Base-by-base conservation (phyloP, 1,140 invertebrate species). In the Drosophila auraria region DNA sequence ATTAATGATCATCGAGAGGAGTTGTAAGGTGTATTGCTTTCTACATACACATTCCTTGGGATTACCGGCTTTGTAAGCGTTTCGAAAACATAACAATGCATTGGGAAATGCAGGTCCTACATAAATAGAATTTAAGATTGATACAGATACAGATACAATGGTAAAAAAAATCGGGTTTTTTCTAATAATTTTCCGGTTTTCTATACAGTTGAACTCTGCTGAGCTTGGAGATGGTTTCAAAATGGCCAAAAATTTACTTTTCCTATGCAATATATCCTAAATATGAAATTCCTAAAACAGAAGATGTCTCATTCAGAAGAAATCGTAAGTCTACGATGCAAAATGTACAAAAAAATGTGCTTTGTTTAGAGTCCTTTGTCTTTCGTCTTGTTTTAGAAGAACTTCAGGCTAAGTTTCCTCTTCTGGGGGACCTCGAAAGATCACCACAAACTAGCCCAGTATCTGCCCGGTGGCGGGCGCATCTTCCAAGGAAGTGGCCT, bases 371-470 rank as follows among this genome's bases (percentile, higher is more conserved):
- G 47, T 38, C 9, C 17, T 4, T 36, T 25, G 17, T 38, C 45
- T 51, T 33, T 61, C 9, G 11, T 36, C 47, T 15, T 14, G 33
- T 5, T 33, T 49, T 36, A 3, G n/a, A 64, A 40, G 17, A n/a
- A 23, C 17, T 47, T 58, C 4, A 0, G 12, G 7, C 8, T 60
- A 63, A 0, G 42, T 7, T 7, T 38, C 15, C 27, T 25, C 14
- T 12, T 47, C 38, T 62, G 27, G 12, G 40, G 53, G 45, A 49
- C 53, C 53, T 30, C 33, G 27, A 50, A 77, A 15, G 40, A 77
- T 77, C 53, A 68, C 40, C 54, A 77, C 27, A 61, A 76, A 77
- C 74, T 78, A 78, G 62, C 74, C 74, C 2, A 38, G 12, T 15
- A 60, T 58, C 6, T 54, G 23, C 12, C 40, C 38, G 3, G 54